Conservation (phyloP, 2,888 invertebrate species). For the Strigamia transsilvanica region DNA sequence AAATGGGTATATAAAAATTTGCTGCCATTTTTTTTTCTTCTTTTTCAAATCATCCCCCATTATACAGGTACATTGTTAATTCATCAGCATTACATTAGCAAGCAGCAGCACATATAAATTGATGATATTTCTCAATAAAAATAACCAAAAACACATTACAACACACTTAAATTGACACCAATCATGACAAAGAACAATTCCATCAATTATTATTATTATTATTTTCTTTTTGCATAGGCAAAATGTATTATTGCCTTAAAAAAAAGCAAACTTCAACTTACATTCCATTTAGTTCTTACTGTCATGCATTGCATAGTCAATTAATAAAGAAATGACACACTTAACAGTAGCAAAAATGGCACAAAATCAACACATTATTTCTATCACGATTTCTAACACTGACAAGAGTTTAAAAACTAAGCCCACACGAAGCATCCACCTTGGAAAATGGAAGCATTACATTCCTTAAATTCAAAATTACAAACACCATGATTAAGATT, state of each 20-base stretch:
- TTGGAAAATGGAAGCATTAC: constrained; percentile 28
- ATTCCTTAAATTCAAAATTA: constrained; percentile 8
- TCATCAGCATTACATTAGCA: constrained; percentile 35
- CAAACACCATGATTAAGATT: constrained; percentile 48
- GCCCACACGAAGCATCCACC: constrained; percentile 15
- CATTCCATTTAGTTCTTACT: background rate
- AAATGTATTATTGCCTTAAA: background rate
- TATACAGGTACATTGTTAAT: constrained; percentile 40
- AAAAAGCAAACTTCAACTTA: background rate
- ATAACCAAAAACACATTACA: constrained; percentile 22
- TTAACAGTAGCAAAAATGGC: constrained; percentile 42
- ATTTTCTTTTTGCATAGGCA: constrained; percentile 9
- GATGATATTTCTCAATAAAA: constrained; percentile 33
- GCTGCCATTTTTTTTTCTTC: constrained; percentile 36
- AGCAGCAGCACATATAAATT: constrained; percentile 27
- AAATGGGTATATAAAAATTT: constrained; percentile 49
- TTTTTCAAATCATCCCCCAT: constrained; percentile 22
- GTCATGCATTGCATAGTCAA: constrained; percentile 15
- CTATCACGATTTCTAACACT: constrained; percentile 18
- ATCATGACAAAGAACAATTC: constrained; percentile 20
- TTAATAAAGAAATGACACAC: constrained; percentile 20
- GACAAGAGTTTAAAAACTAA: constrained; percentile 41
- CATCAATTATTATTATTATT: background rate
- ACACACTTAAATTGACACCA: constrained; percentile 20
- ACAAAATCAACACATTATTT: constrained; percentile 37